phyloP scores from a whole-genome alignment of 1,140 invertebrate genomes.

The Penaeus japonicus region DNA sequence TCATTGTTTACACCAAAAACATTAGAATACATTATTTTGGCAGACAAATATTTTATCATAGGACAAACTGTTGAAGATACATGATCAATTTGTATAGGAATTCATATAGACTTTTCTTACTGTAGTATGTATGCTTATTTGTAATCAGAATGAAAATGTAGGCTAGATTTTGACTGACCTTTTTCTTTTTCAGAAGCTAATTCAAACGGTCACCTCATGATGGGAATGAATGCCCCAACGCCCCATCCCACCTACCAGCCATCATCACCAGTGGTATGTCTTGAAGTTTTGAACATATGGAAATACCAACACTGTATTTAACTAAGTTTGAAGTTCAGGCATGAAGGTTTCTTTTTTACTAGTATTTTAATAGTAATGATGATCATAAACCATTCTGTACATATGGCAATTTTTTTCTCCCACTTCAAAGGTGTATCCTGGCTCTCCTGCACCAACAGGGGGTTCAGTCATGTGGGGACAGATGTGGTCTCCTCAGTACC shows the following conservation, averaged over 20 bases:
- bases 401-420: too few species aligned
- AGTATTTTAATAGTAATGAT: too few species aligned
- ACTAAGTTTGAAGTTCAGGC: too few species aligned
- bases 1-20: too few species aligned
- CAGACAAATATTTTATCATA: too few species aligned
- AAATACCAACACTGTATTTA: too few species aligned
- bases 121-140: background rate
- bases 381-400: too few species aligned
- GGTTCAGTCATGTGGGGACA: constrained; percentile 55
- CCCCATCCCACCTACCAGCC: constrained; percentile 28
- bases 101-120: too few species aligned
- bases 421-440: constrained; percentile 19
- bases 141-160: background rate
- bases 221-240: constrained; percentile 29
- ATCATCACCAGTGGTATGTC: constrained; percentile 29
- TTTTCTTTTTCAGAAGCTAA: constrained; percentile 10
- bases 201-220: constrained; percentile 24
- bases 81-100: too few species aligned
- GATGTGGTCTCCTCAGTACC: constrained; percentile 55
- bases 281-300: background rate
- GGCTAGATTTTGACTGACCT: background rate
- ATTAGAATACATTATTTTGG: too few species aligned
- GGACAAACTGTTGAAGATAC: too few species aligned
- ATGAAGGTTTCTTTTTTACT: too few species aligned
- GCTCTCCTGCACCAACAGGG: constrained; percentile 42